Evolutionary conservation across 2,797 vertebrate species (phyloP).

Genomic region (Gastrophryne carolinensis): DNA sequence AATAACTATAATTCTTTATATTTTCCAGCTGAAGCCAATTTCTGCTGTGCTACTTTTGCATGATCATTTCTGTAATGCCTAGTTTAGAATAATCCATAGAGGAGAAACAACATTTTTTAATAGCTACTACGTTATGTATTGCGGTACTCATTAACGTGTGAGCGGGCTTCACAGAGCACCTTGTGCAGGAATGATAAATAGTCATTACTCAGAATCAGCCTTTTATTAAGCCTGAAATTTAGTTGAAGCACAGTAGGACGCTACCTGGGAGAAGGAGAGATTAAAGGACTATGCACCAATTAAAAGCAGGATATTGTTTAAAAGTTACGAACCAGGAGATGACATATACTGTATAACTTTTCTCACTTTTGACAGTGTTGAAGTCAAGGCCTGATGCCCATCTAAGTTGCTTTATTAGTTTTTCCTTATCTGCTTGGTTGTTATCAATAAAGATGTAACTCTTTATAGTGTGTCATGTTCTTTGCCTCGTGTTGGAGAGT

Average conservation of each 20-base stretch:
- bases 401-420: no score
- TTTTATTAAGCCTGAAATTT: neutral
- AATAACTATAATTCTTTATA: neutral
- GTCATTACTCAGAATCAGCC: neutral
- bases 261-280: neutral
- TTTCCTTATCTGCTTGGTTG: no score
- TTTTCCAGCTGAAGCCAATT: neutral
- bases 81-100: neutral
- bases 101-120: neutral
- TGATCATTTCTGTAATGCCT: neutral
- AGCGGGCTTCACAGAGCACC: neutral
- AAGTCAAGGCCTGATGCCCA: no score
- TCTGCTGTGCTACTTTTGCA: neutral
- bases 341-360: no score
- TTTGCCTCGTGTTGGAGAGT: no score
- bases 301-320: neutral
- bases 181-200: neutral
- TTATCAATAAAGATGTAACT: no score
- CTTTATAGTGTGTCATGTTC: no score
- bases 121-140: neutral
- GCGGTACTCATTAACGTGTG: neutral
- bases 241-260: neutral
- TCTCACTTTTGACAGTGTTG: no score
- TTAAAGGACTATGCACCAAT: neutral
- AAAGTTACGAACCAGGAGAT: neutral